Evolutionary conservation across 1,140 invertebrate species (phyloP), one percentile per base, ranked within the genome.

Genomic region (Papilio polyxenes): DNA sequence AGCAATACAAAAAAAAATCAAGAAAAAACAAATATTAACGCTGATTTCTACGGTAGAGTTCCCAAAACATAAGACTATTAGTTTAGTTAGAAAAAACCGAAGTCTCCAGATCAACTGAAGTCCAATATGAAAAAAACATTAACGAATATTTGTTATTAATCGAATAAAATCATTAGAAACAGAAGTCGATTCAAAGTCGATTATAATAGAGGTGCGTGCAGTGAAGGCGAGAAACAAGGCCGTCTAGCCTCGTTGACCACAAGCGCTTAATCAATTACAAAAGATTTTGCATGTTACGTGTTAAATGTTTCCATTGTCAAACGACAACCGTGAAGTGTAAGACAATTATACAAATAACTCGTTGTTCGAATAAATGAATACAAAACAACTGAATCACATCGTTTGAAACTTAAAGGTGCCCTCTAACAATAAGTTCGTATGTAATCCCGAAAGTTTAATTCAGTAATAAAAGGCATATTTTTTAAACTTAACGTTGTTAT

Each of bases 221-320:
- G 37, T 75, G 15, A 75, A 75, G 74, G 74, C 74, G 74, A 49
- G 48, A 75, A 75, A 44, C 74, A 75, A 75, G 74, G 74, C 48
- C 74, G 74, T 75, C 74, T 44, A 17, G 74, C 74, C 74, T 75
- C 74, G 44, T 75, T 49, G 74, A 44, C 3, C 17, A 75, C 72
- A 40, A 44, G 72, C 74, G 65, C 37, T 72, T 37, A 72, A 72
- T 72, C 65, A 75, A 75, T 75, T 75, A 75, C 74, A 75, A 75
- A 44, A 75, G 74, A 72, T 75, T 75, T 75, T 75, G 74, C 74
- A 75, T 75, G 48, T 75, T 75, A 75, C 48, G 74, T 48, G 48
- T 75, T 75, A 75, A 75, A 20, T 40, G 48, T 48, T 48, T 75
- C 74, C 74, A 75, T 75, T 75, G 74, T 48, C 74, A 75, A 23